These are phyloP conservation scores for Limanda limanda DNA, from an alignment of 2,113 vertebrate species.

Conservation along the genomic window DNA sequence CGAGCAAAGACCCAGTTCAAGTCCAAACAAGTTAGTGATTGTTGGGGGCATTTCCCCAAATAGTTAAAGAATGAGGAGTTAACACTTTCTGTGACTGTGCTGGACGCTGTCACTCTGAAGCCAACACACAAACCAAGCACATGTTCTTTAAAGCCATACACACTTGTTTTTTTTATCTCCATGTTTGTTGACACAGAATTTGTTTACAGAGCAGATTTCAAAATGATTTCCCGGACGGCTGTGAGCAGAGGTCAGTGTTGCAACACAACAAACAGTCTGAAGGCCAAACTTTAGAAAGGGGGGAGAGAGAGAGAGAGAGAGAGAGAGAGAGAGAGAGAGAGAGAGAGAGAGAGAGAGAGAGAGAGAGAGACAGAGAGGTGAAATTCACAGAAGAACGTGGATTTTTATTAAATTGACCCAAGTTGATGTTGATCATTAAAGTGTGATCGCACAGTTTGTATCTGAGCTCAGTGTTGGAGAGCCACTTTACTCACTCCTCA, in stretches of 20 bases:
- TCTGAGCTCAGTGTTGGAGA: too few relatives aligned
- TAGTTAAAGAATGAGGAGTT: slow-evolving; percentile 3
- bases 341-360: too few relatives aligned
- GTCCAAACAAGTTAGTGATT: slow-evolving; percentile 53
- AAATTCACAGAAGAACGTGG: too few relatives aligned
- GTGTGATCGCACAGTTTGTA: too few relatives aligned
- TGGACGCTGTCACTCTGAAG: neutral
- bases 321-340: too few relatives aligned
- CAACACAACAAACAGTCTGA: slow-evolving; percentile 34
- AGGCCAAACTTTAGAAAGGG: too few relatives aligned
- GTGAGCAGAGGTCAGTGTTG: slow-evolving; percentile 28
- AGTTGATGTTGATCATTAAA: too few relatives aligned
- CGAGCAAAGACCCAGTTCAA: neutral
- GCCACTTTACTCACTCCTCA: too few relatives aligned
- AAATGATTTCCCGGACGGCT: slow-evolving; percentile 39
- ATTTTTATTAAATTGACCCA: too few relatives aligned
- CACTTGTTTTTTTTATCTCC: neutral
- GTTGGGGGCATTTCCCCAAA: neutral
- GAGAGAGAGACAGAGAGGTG: too few relatives aligned
- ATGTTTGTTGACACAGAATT: neutral
- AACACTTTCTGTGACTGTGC: neutral
- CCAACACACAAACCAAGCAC: neutral
- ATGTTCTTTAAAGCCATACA: neutral
- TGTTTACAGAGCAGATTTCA: slow-evolving; percentile 52
- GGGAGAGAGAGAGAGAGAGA: too few relatives aligned